phyloP scores from a whole-genome alignment of 2,888 invertebrate genomes.

The Acanthoscelides obtectus region DNA sequence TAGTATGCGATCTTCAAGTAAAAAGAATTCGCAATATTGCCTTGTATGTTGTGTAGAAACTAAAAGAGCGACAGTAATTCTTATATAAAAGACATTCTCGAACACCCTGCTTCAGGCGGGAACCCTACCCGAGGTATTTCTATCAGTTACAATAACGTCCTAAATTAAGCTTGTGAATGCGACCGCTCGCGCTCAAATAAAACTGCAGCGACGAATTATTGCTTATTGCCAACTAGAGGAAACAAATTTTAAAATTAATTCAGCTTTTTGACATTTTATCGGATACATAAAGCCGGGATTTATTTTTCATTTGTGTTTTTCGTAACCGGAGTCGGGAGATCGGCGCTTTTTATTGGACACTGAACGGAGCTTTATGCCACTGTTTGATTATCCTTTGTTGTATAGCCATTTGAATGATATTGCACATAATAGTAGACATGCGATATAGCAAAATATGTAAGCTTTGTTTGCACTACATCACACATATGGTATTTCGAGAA shows the following conservation, averaged over 20 bases:
- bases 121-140: constrained; percentile 27
- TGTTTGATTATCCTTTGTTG: background rate
- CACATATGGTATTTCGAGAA: background rate
- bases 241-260: constrained; percentile 19
- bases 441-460: background rate
- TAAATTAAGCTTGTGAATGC: constrained; percentile 27
- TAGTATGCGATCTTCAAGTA: too few species aligned
- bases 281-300: constrained; percentile 15
- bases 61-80: too few species aligned
- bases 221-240: constrained; percentile 18
- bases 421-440: background rate
- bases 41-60: too few species aligned
- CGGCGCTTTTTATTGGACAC: background rate
- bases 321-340: background rate
- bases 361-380: background rate
- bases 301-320: constrained; percentile 9
- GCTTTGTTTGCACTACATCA: background rate
- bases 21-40: too few species aligned
- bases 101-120: background rate
- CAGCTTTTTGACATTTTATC: constrained; percentile 16
- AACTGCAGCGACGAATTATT: constrained; percentile 21
- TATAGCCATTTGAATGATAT: background rate
- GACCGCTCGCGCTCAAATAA: constrained; percentile 19
- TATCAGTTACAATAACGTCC: constrained; percentile 24
- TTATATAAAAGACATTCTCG: too few species aligned